phyloP scores from a whole-genome alignment of 2,888 invertebrate species.

The Aquatica leii region DNA sequence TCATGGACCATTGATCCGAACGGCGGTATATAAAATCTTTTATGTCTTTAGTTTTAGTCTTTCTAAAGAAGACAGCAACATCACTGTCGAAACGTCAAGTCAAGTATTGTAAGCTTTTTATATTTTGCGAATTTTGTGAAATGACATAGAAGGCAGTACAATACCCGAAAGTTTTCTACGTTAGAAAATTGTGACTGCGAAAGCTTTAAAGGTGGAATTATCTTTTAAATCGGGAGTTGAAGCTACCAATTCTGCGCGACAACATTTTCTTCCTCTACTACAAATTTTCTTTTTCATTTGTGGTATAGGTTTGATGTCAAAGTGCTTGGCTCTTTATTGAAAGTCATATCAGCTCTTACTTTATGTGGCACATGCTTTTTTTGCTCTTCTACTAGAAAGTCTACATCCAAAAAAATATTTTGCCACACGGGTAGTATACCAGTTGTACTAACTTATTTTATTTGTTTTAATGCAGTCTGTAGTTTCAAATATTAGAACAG shows the following conservation, averaged over 20 bases:
- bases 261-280: not conserved
- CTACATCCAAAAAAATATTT: not conserved
- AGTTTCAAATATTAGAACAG: not conserved
- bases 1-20: too few relatives aligned
- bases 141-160: too few relatives aligned
- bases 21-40: too few relatives aligned
- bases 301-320: not conserved
- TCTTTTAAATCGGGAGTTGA: not conserved
- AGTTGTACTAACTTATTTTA: not conserved
- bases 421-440: not conserved
- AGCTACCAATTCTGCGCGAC: not conserved
- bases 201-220: too few relatives aligned
- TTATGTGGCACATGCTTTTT: not conserved
- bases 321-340: not conserved
- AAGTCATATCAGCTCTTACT: not conserved
- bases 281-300: not conserved
- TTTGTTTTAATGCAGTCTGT: not conserved
- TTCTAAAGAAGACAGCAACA: too few relatives aligned
- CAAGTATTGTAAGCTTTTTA: too few relatives aligned
- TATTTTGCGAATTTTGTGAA: too few relatives aligned
- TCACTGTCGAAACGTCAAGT: too few relatives aligned
- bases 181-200: too few relatives aligned
- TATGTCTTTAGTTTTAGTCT: too few relatives aligned
- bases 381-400: not conserved
- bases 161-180: too few relatives aligned